These are phyloP conservation scores for Piprites chloris DNA, from an alignment of 2,113 vertebrate species.

Conservation along the genomic window DNA sequence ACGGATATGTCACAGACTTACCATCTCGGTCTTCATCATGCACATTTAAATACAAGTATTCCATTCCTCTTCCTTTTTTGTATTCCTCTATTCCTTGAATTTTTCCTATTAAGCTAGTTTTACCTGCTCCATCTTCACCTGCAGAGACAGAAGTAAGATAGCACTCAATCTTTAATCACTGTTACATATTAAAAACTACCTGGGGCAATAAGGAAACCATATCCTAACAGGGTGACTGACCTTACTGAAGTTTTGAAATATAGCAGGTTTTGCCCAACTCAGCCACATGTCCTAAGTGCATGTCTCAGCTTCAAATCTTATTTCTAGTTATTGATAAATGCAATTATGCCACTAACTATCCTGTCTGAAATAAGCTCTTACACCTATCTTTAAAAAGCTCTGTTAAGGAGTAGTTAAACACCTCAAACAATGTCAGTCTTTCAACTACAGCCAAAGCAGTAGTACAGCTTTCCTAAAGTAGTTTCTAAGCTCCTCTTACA, in stretches of 20 bases:
- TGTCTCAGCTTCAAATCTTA: neutral
- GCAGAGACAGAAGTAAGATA: conserved; percentile 42
- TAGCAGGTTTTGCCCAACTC: neutral
- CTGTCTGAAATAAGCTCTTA: neutral
- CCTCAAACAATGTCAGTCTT: neutral
- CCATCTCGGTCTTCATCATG: conserved; percentile 97
- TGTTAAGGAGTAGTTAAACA: neutral
- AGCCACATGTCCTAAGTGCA: neutral
- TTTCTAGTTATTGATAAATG: neutral
- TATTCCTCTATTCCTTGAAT: conserved; percentile 94
- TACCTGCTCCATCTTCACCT: conserved; percentile 98
- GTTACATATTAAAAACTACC: neutral
- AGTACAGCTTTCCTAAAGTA: neutral
- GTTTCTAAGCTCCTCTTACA: neutral
- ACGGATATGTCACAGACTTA: conserved; percentile 60
- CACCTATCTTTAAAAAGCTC: neutral
- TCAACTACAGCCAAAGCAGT: neutral
- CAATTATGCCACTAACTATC: neutral
- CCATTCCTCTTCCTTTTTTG: conserved; percentile 96
- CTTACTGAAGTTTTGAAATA: neutral
- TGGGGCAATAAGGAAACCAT: neutral
- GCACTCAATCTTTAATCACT: conserved; percentile 4
- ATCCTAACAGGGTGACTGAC: neutral
- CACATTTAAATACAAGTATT: conserved; percentile 95
- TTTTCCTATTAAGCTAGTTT: conserved; percentile 95